These are phyloP conservation scores for Procambarus clarkii DNA, from an alignment of 1,140 invertebrate species.

Conservation along the genomic window DNA sequence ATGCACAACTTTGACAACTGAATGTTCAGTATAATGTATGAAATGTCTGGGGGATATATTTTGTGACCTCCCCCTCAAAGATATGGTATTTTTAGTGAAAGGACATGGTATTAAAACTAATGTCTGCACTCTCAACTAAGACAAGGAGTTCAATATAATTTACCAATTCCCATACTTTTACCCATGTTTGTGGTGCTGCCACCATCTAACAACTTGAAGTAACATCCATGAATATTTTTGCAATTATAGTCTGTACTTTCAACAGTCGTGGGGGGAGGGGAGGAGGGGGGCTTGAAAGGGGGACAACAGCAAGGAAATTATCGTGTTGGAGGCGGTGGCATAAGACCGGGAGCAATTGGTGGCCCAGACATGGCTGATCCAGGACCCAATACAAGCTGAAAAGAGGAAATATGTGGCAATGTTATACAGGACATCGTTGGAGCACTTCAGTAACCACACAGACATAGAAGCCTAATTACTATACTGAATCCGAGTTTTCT, in stretches of 20 bases:
- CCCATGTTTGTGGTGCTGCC: not conserved
- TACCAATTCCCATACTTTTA: not conserved
- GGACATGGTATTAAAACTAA: too few relatives aligned
- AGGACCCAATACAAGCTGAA: constrained; percentile 79
- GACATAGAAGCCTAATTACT: too few relatives aligned
- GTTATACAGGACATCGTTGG: too few relatives aligned
- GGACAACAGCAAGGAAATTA: not conserved
- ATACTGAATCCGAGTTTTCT: too few relatives aligned
- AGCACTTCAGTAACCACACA: too few relatives aligned
- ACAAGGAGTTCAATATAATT: too few relatives aligned
- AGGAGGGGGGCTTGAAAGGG: not conserved
- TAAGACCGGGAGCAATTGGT: constrained; percentile 43
- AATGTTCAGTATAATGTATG: not conserved
- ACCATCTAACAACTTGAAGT: not conserved
- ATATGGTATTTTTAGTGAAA: too few relatives aligned
- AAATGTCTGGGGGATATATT: too few relatives aligned
- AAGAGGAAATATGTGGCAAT: not conserved
- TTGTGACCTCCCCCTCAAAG: too few relatives aligned
- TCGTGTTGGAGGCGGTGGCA: constrained; percentile 53
- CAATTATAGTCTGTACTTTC: not conserved
- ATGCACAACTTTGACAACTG: not conserved
- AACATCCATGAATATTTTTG: not conserved
- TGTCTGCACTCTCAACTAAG: too few relatives aligned
- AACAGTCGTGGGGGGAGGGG: not conserved
- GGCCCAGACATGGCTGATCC: constrained; percentile 78